Evolutionary conservation across 1,140 invertebrate species (phyloP).

Genomic region (Drosophila sp.): DNA sequence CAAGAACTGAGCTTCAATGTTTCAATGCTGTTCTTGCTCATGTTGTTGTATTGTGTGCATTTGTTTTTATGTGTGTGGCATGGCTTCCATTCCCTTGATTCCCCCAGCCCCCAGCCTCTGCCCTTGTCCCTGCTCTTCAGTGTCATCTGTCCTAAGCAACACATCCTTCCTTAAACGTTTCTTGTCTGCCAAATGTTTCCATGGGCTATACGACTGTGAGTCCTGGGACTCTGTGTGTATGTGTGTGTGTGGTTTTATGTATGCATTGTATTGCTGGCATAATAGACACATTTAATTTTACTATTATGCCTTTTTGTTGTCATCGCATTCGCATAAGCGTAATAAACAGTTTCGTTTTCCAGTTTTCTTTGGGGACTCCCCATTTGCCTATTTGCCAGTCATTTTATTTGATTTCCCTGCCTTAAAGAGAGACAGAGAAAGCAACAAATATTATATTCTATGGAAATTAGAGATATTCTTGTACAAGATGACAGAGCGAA

Average conservation of each 20-base stretch:
- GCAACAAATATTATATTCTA: conserved; percentile 35
- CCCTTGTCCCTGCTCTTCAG: conserved; percentile 14
- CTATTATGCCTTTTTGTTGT: conserved; percentile 83
- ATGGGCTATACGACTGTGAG: conserved; percentile 49
- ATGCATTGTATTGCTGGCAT: conserved; percentile 79
- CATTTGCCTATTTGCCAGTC: conserved; percentile 72
- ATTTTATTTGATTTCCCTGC: conserved; percentile 74
- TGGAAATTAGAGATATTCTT: conserved; percentile 52
- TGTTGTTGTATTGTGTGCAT: conserved; percentile 40
- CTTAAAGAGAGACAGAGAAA: conserved; percentile 19
- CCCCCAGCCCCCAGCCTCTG: conserved; percentile 27
- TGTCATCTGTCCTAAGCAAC: conserved; percentile 62
- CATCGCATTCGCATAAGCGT: conserved; percentile 81
- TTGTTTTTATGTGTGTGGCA: conserved; percentile 69
- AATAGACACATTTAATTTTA: conserved; percentile 84
- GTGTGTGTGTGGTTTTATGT: conserved; percentile 74
- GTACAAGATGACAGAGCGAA: not conserved
- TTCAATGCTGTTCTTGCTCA: conserved; percentile 28
- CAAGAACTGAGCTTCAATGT: conserved; percentile 51
- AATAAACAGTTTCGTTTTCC: conserved; percentile 80
- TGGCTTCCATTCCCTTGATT: conserved; percentile 7
- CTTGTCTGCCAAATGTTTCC: conserved; percentile 74
- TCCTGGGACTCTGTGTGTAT: conserved; percentile 17
- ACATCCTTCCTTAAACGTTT: conserved; percentile 82
- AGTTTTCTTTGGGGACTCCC: conserved; percentile 58